Evolutionary conservation across 2,888 invertebrate species (phyloP).

Genomic region (Reticulitermes lucifugus): DNA sequence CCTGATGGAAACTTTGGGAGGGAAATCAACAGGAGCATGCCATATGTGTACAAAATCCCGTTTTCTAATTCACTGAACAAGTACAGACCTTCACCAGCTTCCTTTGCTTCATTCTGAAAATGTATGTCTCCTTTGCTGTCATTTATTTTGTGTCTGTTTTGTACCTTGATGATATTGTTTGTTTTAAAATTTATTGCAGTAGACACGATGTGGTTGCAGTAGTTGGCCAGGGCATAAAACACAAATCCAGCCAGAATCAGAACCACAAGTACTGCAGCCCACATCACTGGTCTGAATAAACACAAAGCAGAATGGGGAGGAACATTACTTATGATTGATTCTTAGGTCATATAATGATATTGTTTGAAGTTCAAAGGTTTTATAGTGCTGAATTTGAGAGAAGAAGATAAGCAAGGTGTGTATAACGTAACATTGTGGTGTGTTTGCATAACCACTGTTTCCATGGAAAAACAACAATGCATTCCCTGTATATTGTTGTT

Average conservation of each 20-base stretch:
- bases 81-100: conserved; percentile 67
- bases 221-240: conserved; percentile 74
- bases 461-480: too few relatives aligned
- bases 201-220: conserved; percentile 61
- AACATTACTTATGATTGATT: too few relatives aligned
- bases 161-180: not conserved
- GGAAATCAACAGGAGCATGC: conserved; percentile 84
- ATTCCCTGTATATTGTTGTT: too few relatives aligned
- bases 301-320: not conserved
- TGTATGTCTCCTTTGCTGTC: conserved; percentile 46
- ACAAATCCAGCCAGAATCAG: conserved; percentile 74
- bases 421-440: too few relatives aligned
- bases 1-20: conserved; percentile 79
- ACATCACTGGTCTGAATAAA: conserved; percentile 73
- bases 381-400: too few relatives aligned
- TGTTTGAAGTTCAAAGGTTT: too few relatives aligned
- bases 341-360: too few relatives aligned
- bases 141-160: not conserved
- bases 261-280: conserved; percentile 78
- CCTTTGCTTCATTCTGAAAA: not conserved
- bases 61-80: conserved; percentile 75
- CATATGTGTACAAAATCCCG: conserved; percentile 72
- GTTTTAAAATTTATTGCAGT: conserved; percentile 2
- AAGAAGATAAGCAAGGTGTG: too few relatives aligned
- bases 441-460: too few relatives aligned